Percentiles rank a stretch among this genome's conserved stretches.
Conservation (phyloP, 2,888 invertebrate genomes). For the Hylaea fasciaria region DNA sequence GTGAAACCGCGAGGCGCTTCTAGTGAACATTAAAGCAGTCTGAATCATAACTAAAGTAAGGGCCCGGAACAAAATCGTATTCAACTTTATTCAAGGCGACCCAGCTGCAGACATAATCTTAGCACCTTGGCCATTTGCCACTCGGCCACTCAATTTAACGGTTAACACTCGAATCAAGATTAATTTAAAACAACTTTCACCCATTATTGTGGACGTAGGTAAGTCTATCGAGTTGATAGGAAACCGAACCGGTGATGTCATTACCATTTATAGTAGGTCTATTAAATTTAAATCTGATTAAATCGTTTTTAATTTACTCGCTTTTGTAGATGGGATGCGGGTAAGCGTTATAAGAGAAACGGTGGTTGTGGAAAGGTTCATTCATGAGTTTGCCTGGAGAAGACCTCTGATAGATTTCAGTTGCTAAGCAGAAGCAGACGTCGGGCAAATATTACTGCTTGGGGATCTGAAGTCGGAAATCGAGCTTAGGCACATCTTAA, state of each 20-base stretch:
- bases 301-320: not conserved
- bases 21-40: constrained; percentile 7
- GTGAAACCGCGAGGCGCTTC: too few relatives aligned
- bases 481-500: too few relatives aligned
- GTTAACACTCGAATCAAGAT: constrained; percentile 33
- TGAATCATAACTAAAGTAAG: constrained; percentile 17
- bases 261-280: constrained; percentile 1
- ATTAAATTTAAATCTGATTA: constrained; percentile 5
- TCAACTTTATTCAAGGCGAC: constrained; percentile 22
- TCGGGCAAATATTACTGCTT: too few relatives aligned
- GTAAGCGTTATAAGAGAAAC: too few relatives aligned
- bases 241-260: constrained; percentile 28
- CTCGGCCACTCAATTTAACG: constrained; percentile 39
- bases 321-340: too few relatives aligned
- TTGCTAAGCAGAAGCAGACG: too few relatives aligned
- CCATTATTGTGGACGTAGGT: constrained; percentile 28
- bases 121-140: constrained; percentile 12
- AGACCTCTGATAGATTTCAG: too few relatives aligned
- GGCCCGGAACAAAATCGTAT: not conserved
- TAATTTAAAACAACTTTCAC: constrained; percentile 43
- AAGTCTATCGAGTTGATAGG: constrained; percentile 23
- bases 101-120: constrained; percentile 8
- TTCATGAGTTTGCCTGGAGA: too few relatives aligned
- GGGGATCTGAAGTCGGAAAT: too few relatives aligned
- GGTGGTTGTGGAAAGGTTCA: too few relatives aligned